Percentiles rank a stretch among this genome's conserved stretches.
phyloP scores from a whole-genome alignment of 2,888 invertebrate genomes.

The Tiphia femorata region DNA sequence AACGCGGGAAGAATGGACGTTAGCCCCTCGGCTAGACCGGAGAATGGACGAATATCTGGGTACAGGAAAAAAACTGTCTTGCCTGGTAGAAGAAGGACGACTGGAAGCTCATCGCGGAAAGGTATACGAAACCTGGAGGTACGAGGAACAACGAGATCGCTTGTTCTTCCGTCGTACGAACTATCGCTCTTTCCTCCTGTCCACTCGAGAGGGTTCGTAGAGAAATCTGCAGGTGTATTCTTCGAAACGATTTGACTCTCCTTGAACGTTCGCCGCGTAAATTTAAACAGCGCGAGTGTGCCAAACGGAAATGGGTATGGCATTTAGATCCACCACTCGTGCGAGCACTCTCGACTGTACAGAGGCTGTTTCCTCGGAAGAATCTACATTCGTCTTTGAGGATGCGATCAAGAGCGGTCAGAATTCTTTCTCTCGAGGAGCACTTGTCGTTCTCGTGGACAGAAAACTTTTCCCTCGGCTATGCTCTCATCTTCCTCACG shows the following conservation, averaged over 20 bases:
- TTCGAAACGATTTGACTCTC: too few species aligned
- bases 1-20: constrained; percentile 41
- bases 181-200: background rate
- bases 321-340: too few species aligned
- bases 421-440: background rate
- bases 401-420: constrained; percentile 10
- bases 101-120: too few species aligned
- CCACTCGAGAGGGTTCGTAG: too few species aligned
- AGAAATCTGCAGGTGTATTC: too few species aligned
- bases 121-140: too few species aligned
- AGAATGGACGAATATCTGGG: background rate
- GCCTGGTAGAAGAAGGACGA: background rate
- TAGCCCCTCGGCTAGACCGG: background rate
- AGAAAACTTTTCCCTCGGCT: background rate
- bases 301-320: too few species aligned
- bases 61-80: background rate
- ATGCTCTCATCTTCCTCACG: background rate
- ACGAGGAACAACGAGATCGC: background rate
- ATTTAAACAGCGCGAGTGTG: too few species aligned
- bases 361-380: too few species aligned
- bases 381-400: constrained; percentile 20
- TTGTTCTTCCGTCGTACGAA: constrained; percentile 1
- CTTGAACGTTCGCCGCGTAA: too few species aligned
- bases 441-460: background rate
- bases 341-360: too few species aligned